Percentiles rank a stretch among this genome's conserved stretches.
These are phyloP conservation scores for Rotaria sp. DNA, from an alignment of 2,888 invertebrate genomes.

Conservation along the genomic window DNA sequence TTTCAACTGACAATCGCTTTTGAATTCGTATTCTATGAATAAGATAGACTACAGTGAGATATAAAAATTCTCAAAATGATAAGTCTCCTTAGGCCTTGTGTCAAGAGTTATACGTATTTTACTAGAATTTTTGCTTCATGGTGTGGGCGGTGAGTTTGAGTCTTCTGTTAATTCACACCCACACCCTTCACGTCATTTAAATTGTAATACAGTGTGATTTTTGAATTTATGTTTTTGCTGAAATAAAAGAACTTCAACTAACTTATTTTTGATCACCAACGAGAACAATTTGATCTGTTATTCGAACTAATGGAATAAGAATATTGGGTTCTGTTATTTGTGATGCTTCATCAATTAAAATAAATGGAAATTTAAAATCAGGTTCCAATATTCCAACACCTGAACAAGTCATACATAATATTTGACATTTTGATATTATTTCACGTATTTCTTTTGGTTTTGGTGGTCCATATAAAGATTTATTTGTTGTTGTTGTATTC, in stretches of 20 bases:
- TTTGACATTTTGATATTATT: not conserved
- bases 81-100: too few species aligned
- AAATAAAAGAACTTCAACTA: not conserved
- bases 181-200: too few species aligned
- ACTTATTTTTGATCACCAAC: conserved; percentile 6
- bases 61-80: too few species aligned
- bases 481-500: not conserved
- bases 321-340: not conserved
- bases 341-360: not conserved
- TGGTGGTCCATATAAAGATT: not conserved
- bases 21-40: too few species aligned
- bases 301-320: not conserved
- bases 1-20: too few species aligned
- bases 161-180: too few species aligned
- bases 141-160: too few species aligned
- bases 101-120: too few species aligned
- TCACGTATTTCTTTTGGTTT: not conserved
- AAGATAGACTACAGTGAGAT: too few species aligned
- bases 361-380: not conserved
- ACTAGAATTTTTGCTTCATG: too few species aligned
- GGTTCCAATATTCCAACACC: conserved; percentile 3
- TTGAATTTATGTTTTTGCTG: too few species aligned
- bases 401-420: not conserved
- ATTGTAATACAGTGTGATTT: too few species aligned
- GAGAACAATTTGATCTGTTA: not conserved